Conservation (phyloP, 2,797 vertebrate genomes). For the Eulemur rubriventer region DNA sequence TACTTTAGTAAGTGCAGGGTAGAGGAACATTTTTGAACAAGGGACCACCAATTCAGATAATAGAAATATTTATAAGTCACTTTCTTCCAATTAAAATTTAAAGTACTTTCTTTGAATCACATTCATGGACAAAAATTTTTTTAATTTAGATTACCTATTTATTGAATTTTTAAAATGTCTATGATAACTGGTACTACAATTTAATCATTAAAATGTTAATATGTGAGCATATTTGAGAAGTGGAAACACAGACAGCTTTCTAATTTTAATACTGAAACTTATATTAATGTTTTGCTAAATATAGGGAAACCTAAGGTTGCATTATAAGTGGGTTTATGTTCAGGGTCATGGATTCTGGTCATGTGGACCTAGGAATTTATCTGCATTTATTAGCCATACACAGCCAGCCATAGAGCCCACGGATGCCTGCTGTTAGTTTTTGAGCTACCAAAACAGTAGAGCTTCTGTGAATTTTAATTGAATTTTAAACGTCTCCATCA, state of each 20-base stretch:
- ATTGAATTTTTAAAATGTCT: constrained; percentile 2
- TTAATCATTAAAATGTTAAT: constrained; percentile 26
- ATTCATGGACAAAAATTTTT: neutral
- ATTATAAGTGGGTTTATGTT: neutral
- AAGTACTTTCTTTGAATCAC: neutral
- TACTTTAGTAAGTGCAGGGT: neutral
- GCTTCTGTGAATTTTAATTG: neutral
- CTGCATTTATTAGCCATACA: neutral
- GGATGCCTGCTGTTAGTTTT: neutral
- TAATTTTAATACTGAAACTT: constrained; percentile 3
- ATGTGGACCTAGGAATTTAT: neutral
- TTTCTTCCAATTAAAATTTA: constrained; percentile 31
- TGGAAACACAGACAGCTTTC: neutral
- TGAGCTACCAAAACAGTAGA: neutral
- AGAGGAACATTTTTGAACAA: neutral
- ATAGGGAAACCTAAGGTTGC: neutral
- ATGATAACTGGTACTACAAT: neutral
- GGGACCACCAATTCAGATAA: neutral
- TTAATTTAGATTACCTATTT: constrained; percentile 17
- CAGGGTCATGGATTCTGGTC: neutral
- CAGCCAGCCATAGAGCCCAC: neutral
- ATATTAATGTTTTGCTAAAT: neutral
- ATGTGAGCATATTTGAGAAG: constrained; percentile 31
- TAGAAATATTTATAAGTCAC: constrained; percentile 23
- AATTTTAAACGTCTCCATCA: neutral